Percentiles rank a stretch among this genome's conserved stretches.
Conservation (phyloP, 2,113 vertebrate species). For the Strigops habroptila region DNA sequence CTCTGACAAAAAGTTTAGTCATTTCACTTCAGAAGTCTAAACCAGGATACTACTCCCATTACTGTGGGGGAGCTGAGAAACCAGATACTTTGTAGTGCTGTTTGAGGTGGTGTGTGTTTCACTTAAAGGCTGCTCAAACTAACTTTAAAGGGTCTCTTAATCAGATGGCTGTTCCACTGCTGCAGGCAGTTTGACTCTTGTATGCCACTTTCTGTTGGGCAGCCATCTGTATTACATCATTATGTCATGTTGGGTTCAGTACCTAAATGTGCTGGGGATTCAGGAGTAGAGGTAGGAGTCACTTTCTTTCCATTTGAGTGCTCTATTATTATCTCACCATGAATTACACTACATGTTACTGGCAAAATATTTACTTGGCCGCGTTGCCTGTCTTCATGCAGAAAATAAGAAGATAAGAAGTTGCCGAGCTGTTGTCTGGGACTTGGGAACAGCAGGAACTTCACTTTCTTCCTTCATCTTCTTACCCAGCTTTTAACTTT, state of each 20-base stretch:
- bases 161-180: not conserved
- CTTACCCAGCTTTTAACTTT: not conserved
- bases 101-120: not conserved
- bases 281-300: not conserved
- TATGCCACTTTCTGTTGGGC: fast-evolving
- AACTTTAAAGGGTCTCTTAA: not conserved
- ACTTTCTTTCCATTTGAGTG: not conserved
- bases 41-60: not conserved
- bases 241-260: not conserved
- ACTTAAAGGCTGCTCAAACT: not conserved
- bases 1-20: not conserved
- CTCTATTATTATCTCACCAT: not conserved
- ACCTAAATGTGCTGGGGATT: not conserved
- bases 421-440: not conserved
- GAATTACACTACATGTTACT: not conserved
- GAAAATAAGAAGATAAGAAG: not conserved
- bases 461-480: not conserved
- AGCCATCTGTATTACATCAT: not conserved
- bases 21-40: not conserved
- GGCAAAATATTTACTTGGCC: not conserved
- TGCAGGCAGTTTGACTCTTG: not conserved
- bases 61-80: not conserved
- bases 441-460: not conserved
- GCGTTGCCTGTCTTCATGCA: not conserved
- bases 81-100: not conserved